Evolutionary conservation across 64 coral and sea anemone genomes (phyloP), one percentile per base, ranked within the genome.

Genomic region (Exaiptasia diaphana): DNA sequence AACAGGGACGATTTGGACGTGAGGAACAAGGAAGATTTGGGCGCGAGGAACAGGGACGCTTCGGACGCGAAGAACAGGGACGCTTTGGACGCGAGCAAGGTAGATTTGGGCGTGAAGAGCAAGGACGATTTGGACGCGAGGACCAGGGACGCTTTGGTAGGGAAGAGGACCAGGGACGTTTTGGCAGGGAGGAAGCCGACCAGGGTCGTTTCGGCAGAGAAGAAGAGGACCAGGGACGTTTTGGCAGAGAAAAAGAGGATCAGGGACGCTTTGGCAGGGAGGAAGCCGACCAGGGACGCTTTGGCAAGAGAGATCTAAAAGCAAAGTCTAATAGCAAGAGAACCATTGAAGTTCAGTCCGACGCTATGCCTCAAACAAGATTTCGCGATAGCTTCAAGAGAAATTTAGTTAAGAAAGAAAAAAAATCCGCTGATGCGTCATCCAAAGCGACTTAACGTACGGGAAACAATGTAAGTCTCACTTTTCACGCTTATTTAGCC

Each of bases 1-100:
- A 44, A 38, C 69, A 85, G 41, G 70, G 71, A 18, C 70, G 82
- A 3, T 85, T 85, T 65, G 82, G 82, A 5, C 69, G 82, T 1
- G 82, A 85, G 37, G 57, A 65, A 12, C 83, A 86, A n/a, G 72
- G 83, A 17, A 70, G 83, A 17, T 86, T 86, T 29, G 82, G 70
- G 22, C 70, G 82, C 1, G 38, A 64, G 3, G 40, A 49, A 2
- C 83, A 86, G 17, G 72, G 83, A 25, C 83, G 83, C 13, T 86
- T 85, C 38, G 82, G 70, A 10, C 37, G 82, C 1, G 78, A 81
- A 15, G 59, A 67, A 0, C 76, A 63, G 20, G 76, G 54, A 18
- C 52, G 75, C 13, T 78, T 78, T 28, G 75, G 75, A 8, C 45
- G 75, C 5, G 69, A 73, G 13, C 77, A 64, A 29, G 72, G 45